These are phyloP conservation scores for Hydropsyche betteni DNA, from an alignment of 2,888 invertebrate genomes.

Conservation along the genomic window DNA sequence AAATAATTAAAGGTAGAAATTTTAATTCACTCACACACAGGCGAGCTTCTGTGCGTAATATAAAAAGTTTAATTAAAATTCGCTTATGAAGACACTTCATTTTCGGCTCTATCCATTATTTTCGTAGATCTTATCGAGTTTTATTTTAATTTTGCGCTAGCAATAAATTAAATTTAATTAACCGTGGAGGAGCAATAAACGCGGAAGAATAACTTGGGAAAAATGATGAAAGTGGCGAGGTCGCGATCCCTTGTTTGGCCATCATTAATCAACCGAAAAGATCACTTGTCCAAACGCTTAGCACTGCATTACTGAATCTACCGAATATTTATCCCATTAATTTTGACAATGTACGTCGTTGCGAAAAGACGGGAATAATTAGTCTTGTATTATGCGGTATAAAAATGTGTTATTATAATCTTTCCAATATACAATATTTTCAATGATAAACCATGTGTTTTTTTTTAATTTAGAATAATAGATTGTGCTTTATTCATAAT, in stretches of 20 bases:
- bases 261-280: constrained; percentile 25
- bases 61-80: not conserved
- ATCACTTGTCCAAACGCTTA: not conserved
- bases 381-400: not conserved
- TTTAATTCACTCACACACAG: not conserved
- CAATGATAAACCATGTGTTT: too few relatives aligned
- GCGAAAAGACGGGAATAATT: constrained; percentile 8
- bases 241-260: constrained; percentile 19
- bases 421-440: too few relatives aligned
- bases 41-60: not conserved
- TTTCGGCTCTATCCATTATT: not conserved
- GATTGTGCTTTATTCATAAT: too few relatives aligned
- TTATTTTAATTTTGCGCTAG: not conserved
- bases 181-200: constrained; percentile 19
- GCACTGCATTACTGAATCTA: constrained; percentile 14
- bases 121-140: not conserved
- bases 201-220: not conserved
- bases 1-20: too few relatives aligned
- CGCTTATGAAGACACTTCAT: not conserved
- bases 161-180: constrained; percentile 23
- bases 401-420: too few relatives aligned
- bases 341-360: not conserved
- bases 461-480: too few relatives aligned
- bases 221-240: constrained; percentile 20
- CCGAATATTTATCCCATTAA: constrained; percentile 19